These are phyloP conservation scores for Pseudorhiza aurosa DNA, from an alignment of 30 jellyfish, hydroid and myxozoan species.

Conservation along the genomic window DNA sequence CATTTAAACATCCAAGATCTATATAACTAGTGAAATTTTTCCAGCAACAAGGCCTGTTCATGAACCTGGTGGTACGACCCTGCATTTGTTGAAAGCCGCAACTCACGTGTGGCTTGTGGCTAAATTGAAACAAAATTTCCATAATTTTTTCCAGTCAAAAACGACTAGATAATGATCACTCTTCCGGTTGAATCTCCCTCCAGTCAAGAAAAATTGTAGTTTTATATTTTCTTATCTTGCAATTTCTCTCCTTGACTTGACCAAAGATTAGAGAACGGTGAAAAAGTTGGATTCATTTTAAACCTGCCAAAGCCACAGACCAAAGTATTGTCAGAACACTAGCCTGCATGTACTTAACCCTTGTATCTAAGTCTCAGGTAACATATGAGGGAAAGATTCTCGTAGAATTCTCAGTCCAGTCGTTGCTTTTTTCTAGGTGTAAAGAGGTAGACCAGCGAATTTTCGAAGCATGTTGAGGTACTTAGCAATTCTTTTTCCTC, in stretches of 20 bases:
- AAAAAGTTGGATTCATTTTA: background rate
- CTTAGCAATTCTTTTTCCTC: background rate
- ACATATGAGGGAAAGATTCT: background rate
- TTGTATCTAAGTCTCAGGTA: background rate
- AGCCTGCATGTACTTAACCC: background rate
- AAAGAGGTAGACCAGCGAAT: background rate
- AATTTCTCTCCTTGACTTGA: background rate
- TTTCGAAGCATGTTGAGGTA: background rate
- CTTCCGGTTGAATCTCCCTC: background rate
- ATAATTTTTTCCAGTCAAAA: background rate
- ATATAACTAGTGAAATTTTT: too few relatives aligned
- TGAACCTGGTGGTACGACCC: too few relatives aligned
- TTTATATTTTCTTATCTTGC: background rate
- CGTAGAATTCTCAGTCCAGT: background rate
- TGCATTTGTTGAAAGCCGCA: background rate
- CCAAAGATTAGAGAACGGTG: constrained; percentile 3
- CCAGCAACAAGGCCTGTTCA: too few relatives aligned
- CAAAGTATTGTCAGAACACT: constrained; percentile 6
- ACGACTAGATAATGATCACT: background rate
- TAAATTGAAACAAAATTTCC: background rate
- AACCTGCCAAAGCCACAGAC: constrained; percentile 33
- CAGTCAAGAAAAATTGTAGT: background rate
- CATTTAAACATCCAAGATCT: too few relatives aligned
- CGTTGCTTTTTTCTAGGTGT: background rate
- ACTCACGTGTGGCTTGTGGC: background rate